Evolutionary conservation across 2,888 invertebrate genomes (phyloP).

Genomic region (Apotomis betuletana): DNA sequence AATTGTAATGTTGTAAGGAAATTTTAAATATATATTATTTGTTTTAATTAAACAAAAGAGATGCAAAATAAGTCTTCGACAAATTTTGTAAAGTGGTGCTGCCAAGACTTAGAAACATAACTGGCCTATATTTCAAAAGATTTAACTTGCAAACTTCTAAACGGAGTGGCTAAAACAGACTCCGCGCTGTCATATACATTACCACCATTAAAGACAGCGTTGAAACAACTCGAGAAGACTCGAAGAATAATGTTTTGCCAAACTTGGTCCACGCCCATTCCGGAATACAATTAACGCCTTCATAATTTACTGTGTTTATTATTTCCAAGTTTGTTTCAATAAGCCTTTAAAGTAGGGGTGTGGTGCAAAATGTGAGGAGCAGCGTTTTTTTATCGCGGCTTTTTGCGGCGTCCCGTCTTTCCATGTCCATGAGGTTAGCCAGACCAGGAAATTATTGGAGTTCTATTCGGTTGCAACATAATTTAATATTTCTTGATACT

Average conservation of each 20-base stretch:
- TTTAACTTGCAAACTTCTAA: constrained; percentile 8
- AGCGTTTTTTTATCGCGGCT: not conserved
- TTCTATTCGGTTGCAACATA: no score
- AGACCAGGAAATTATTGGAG: no score
- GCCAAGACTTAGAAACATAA: not conserved
- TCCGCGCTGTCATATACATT: constrained; percentile 14
- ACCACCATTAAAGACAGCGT: constrained; percentile 17
- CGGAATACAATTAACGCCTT: constrained; percentile 58
- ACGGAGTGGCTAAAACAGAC: not conserved
- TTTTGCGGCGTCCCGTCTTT: no score
- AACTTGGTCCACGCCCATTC: constrained; percentile 45
- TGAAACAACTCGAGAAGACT: constrained; percentile 21
- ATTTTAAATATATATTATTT: no score
- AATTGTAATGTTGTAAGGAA: no score
- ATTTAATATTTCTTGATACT: no score
- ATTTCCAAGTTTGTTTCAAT: constrained; percentile 61
- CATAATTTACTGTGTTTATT: constrained; percentile 60
- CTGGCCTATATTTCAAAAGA: not conserved
- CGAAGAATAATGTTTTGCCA: constrained; percentile 41
- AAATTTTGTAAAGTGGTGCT: no score
- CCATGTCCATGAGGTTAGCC: no score
- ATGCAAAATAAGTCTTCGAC: no score
- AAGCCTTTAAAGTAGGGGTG: constrained; percentile 45
- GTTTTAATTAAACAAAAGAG: no score
- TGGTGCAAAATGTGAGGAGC: not conserved